Evolutionary conservation across 1,140 invertebrate species (phyloP), one percentile per base, ranked within the genome.

Genomic region (Drosophila chauvacae): DNA sequence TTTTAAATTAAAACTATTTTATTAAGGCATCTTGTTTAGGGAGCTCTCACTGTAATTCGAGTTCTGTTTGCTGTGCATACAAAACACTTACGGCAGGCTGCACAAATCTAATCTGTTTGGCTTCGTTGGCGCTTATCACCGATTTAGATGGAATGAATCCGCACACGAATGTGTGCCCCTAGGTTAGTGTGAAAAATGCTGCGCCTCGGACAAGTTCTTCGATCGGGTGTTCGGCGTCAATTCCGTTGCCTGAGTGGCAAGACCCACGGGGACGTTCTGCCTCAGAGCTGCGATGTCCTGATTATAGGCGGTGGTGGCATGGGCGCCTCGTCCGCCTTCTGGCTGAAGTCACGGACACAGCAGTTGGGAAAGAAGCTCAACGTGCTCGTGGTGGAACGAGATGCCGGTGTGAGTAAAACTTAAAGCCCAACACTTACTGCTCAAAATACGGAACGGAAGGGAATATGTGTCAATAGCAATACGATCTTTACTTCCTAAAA

Each of bases 271-370:
- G 82, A 87, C 71, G 48, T 37, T 5, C 20, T 88, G 44, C 77
- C 84, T 3, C 35, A 74, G 16, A 94, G 96, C 90, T 94, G 95
- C 66, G 98, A 99, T 94, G 92, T 99, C 81, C 91, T 98, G 10
- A 96, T 99, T 61, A 96, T 99, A 88, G 98, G 99, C 7, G 98
- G 98, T 45, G 98, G 98, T 44, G 95, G 96, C 7, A 96, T 99
- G 65, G 99, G 98, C 0, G 96, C 97, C 41, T 96, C 98, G 0
- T 95, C 96, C 63, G 98, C 98, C 1, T 99, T 97, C 92, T 99
- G 96, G 95, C 81, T 99, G 1, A 98, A 98, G 92, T 93, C 96
- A 73, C 94, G 95, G 84, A 94, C 95, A 74, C 77, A 93, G n/a
- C 93, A 94, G 41, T 48, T 47, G 23, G 57, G 74, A 7, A 50